Base-by-base conservation (phyloP, 2,888 invertebrate genomes). In the Ornithoptera alexandrae region DNA sequence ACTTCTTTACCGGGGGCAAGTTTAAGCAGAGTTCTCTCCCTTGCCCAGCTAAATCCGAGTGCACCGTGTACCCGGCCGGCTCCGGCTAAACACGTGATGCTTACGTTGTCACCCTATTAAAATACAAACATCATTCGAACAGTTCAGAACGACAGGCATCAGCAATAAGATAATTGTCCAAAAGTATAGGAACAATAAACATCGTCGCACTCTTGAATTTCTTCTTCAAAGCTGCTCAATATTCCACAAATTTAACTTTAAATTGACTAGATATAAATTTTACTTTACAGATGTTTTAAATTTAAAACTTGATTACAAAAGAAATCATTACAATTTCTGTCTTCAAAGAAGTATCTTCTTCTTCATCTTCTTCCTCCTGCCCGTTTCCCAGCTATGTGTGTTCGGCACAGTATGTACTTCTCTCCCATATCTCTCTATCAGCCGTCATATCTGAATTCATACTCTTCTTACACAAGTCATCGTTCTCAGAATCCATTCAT, bases 31-130 rank as follows among this genome's bases (percentile, higher is more conserved):
- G 94, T 95, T 69, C 95, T 94, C 79, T 97, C 97, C 75, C 96
- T 95, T 0, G 96, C 96, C 97, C 97, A 97, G 78, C 96, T 96
- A 82, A 97, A 97, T 6, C 97, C 97, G 68, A 96, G 92, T 56
- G 94, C 94, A 1, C 94, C 94, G 72, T 94, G 94, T 4, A 93
- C 89, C 61, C 93, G 87, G 53, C 94, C 94, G 65, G 95, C 96
- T 0, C 94, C 94, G 0, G 95, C 95, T 70, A 95, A 90, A 79
- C 96, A 97, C 63, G 95, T 95, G 73, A 96, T 93, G 75, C 94
- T 95, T 59, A 96, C 94, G 78, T 94, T 94, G 74, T 94, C 94
- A 8, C 96, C 95, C 96, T 96, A 81, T 60, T 18, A 42, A 22
- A 22, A 62, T 20, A 15, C 20, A 50, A 74, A 69, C 30, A 42